phyloP scores from a whole-genome alignment of 2,113 vertebrate genomes.

The Taxidea taxus region DNA sequence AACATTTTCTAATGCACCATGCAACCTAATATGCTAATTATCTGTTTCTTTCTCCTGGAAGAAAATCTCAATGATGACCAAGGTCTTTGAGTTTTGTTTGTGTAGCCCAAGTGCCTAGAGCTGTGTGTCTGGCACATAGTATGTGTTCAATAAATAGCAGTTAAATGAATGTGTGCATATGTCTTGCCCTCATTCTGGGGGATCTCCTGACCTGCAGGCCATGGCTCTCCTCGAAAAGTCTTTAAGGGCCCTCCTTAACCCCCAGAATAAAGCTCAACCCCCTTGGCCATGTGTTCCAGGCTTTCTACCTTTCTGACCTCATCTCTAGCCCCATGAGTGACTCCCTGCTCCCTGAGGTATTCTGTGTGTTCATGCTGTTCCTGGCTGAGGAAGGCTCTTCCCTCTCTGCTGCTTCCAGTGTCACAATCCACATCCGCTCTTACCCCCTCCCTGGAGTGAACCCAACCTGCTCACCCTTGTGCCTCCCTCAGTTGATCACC shows the following conservation, averaged over 20 bases:
- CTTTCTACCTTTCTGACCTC: background rate
- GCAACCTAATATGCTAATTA: background rate
- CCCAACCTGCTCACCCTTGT: background rate
- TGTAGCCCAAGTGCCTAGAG: background rate
- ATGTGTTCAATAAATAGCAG: background rate
- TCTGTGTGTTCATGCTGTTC: background rate
- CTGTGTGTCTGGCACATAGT: background rate
- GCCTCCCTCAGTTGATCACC: background rate
- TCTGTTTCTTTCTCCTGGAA: background rate
- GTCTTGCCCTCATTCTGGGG: background rate
- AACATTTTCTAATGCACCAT: background rate
- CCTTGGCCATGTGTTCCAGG: background rate
- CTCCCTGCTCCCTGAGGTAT: background rate
- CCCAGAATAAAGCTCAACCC: background rate
- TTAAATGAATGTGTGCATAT: too few species aligned
- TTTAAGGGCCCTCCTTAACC: background rate
- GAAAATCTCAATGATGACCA: background rate
- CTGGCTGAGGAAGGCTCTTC: background rate
- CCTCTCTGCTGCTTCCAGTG: background rate
- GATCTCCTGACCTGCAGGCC: background rate
- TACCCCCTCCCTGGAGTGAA: background rate
- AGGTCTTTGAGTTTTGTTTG: background rate
- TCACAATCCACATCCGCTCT: background rate
- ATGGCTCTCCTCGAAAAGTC: background rate
- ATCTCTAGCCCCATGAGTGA: background rate